These are phyloP conservation scores for Miltochrista miniata DNA, from an alignment of 2,888 invertebrate genomes.

Conservation along the genomic window DNA sequence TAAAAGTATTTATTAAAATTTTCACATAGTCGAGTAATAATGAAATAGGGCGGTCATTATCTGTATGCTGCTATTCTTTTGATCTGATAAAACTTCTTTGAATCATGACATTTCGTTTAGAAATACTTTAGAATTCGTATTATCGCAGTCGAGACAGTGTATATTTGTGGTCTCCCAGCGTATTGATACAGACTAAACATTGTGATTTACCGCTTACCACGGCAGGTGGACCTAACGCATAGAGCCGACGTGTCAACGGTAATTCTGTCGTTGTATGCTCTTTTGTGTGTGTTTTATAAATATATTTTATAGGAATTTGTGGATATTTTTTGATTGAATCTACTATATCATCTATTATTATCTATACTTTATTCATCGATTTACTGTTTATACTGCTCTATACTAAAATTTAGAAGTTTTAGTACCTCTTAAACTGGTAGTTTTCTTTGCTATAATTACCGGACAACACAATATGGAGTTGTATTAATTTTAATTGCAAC, in stretches of 20 bases:
- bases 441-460: too few relatives aligned
- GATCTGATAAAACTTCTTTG: too few relatives aligned
- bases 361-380: background rate
- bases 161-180: slow-evolving; percentile 42
- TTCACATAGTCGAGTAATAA: too few relatives aligned
- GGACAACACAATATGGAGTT: too few relatives aligned
- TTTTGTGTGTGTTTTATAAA: slow-evolving; percentile 53
- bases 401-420: too few relatives aligned
- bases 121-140: background rate
- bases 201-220: slow-evolving; percentile 74
- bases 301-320: slow-evolving; percentile 26
- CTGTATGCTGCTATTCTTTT: too few relatives aligned
- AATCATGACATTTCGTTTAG: too few relatives aligned
- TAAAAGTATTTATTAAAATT: too few relatives aligned
- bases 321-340: slow-evolving; percentile 34
- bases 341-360: background rate
- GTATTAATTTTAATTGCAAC: too few relatives aligned
- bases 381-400: background rate
- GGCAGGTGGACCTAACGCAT: slow-evolving; percentile 83
- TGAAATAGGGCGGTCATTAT: too few relatives aligned
- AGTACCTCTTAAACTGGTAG: too few relatives aligned
- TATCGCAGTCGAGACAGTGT: slow-evolving; percentile 15
- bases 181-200: slow-evolving; percentile 47
- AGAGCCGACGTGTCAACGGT: slow-evolving; percentile 77
- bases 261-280: slow-evolving; percentile 58